Evolutionary conservation across 2,888 invertebrate genomes (phyloP).

Genomic region (Cremastobaeus sp.): DNA sequence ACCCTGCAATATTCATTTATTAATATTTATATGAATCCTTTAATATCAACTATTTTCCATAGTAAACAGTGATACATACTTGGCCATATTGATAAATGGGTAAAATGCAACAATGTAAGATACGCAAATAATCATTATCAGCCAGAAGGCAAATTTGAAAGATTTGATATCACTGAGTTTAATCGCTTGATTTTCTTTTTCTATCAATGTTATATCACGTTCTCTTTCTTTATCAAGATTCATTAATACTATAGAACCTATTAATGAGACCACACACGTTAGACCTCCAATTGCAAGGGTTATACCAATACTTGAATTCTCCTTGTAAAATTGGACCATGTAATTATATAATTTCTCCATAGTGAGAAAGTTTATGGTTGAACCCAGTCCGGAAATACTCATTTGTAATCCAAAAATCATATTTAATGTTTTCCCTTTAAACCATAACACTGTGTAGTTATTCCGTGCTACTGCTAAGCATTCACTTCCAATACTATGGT

Average conservation of each 20-base stretch:
- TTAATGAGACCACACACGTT: conserved; percentile 91
- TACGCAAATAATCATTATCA: too few relatives aligned
- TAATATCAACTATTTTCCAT: too few relatives aligned
- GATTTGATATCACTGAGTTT: conserved; percentile 88
- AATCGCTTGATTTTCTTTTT: conserved; percentile 79
- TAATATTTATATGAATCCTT: too few relatives aligned
- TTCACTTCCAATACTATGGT: conserved; percentile 94
- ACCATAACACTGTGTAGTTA: conserved; percentile 98
- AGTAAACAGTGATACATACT: conserved; percentile 89
- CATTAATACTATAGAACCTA: conserved; percentile 88
- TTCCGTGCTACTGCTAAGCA: conserved; percentile 98
- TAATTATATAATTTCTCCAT: conserved; percentile 94
- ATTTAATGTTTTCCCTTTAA: conserved; percentile 97
- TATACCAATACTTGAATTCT: conserved; percentile 86
- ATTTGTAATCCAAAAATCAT: conserved; percentile 98
- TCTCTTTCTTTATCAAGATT: conserved; percentile 93
- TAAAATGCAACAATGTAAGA: too few relatives aligned
- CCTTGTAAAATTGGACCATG: conserved; percentile 83
- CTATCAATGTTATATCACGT: conserved; percentile 84
- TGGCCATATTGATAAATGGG: too few relatives aligned
- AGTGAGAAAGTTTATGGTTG: conserved; percentile 95
- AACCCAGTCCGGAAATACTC: conserved; percentile 96
- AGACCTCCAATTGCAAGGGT: conserved; percentile 87
- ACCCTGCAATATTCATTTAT: conserved; percentile 86
- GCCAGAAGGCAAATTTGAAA: conserved; percentile 87